Evolutionary conservation across 1,140 invertebrate genomes (phyloP), one percentile per base, ranked within the genome.

Genomic region (Physella acuta): DNA sequence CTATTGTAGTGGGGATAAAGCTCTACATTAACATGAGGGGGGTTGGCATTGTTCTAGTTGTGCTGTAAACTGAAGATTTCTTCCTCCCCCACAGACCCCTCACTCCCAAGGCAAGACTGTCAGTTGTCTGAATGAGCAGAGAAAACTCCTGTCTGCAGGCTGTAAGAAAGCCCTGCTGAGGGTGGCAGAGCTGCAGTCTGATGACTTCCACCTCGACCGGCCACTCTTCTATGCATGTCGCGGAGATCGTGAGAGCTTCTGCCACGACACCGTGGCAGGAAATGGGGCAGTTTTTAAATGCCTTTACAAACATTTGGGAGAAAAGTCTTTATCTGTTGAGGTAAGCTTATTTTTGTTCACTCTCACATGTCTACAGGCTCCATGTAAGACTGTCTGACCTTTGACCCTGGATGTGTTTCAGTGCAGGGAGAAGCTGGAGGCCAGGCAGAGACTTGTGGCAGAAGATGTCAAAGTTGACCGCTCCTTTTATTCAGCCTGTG

Each of bases 381-480:
- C 11, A 49, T 14, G 11, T n/a, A n/a, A 49, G n/a, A 14, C 11
- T 49, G 11, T 49, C n/a, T n/a, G n/a, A 49, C n/a, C n/a, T 49
- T 49, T 11, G n/a, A n/a, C n/a, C 11, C 44, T 11, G n/a, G 11
- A 14, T 49, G 44, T n/a, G 36, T 77, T 79, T 20, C 77, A 91
- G 81, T 99, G 97, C 82, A 89, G 90, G 74, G 90, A 94, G 55
- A 92, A 96, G 81, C 86, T 99, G 31, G 88, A 91, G 39, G 88
- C 92, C 77, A 88, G 94, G 61, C 93, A 98, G 83, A 91, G 91
- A 81, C 86, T 96, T 52, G 93, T 97, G 77, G 90, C 92, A 14
- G 91, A 92, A 79, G 95, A 99, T 86, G 97, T 96, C 78, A 92
- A 90, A 84, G 90, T 95, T 3, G 94, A 93, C 74, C 92, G 92